Evolutionary conservation across 2,888 invertebrate species (phyloP), one percentile per base, ranked within the genome.

Genomic region (Thereva unica): DNA sequence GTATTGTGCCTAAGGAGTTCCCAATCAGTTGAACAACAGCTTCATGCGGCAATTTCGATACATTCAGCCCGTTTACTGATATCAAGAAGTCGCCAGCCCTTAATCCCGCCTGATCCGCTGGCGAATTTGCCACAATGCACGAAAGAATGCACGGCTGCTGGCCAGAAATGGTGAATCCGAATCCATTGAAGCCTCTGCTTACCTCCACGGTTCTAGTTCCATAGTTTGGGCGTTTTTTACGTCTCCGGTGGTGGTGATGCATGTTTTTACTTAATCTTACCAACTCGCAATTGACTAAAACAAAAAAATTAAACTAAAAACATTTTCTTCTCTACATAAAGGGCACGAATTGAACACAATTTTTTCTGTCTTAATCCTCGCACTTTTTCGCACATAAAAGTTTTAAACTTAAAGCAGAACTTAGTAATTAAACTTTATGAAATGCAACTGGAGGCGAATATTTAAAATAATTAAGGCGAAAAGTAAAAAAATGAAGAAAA

Each of bases 121-220:
- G 95, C 68, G 92, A 93, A 72, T 91, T 91, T 54, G 87, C 84
- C 1, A 95, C 95, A 74, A 97, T 96, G 75, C 94, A 95, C 61
- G 95, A 95, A 67, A 97, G 85, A 70, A 96, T 92, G 78, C 97
- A 97, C 0, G 97, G 97, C 76, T 95, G 91, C 79, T 97, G 96
- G 3, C 97, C 97, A 2, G 96, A 95, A 76, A 97, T 96, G 34
- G 97, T 97, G 78, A 97, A 97, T n/a, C 97, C 97, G 78, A 95
- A 97, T 6, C 97, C 97, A 75, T 91, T 92, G 68, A 87, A 85
- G 3, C 96, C 95, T 70, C 96, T 85, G 6, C 88, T 85, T 49
- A 97, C 89, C 75, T 96, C 93, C 64, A 96, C 91, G 0, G 78
- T 77, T 12, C 81, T 78, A 6, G 79, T 80, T 6, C 86, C 86